Conservation (phyloP, 2,888 invertebrate species). For the Acronicta psi region DNA sequence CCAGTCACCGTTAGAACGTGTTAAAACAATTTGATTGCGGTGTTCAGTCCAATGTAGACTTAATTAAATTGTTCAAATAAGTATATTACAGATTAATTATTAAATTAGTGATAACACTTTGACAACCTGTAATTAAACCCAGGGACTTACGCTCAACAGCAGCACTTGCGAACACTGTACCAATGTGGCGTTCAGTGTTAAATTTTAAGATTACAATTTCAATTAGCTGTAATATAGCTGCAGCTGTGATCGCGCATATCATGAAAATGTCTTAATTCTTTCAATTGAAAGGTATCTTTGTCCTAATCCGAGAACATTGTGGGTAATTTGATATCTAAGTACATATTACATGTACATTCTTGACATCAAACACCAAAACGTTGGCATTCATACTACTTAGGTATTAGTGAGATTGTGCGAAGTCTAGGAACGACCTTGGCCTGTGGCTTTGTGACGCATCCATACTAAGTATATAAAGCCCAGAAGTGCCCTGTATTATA, state of each 20-base stretch:
- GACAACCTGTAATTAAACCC: too few relatives aligned
- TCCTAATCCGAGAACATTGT: background rate
- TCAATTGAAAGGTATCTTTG: too few relatives aligned
- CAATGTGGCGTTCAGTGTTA: too few relatives aligned
- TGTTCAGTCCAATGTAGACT: conserved; percentile 22
- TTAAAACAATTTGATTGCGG: conserved; percentile 47
- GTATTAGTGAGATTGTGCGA: conserved; percentile 17
- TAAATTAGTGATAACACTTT: too few relatives aligned
- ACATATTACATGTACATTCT: background rate
- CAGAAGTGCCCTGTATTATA: conserved; percentile 11
- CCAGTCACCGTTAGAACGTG: conserved; percentile 30
- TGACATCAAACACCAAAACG: background rate
- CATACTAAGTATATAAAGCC: conserved; percentile 37
- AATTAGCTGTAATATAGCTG: too few relatives aligned
- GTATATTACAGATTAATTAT: too few relatives aligned
- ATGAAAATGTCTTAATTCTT: too few relatives aligned
- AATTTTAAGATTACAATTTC: too few relatives aligned
- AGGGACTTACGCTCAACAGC: too few relatives aligned
- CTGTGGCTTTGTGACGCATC: conserved; percentile 38
- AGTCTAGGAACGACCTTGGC: conserved; percentile 22
- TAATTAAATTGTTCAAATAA: conserved; percentile 1
- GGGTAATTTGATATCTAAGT: too few relatives aligned
- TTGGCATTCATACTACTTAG: conserved; percentile 7
- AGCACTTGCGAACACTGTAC: too few relatives aligned
- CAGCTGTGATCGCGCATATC: too few relatives aligned